Base-by-base conservation (phyloP, 2,888 invertebrate genomes). In the Hoplodrina ambigua region DNA sequence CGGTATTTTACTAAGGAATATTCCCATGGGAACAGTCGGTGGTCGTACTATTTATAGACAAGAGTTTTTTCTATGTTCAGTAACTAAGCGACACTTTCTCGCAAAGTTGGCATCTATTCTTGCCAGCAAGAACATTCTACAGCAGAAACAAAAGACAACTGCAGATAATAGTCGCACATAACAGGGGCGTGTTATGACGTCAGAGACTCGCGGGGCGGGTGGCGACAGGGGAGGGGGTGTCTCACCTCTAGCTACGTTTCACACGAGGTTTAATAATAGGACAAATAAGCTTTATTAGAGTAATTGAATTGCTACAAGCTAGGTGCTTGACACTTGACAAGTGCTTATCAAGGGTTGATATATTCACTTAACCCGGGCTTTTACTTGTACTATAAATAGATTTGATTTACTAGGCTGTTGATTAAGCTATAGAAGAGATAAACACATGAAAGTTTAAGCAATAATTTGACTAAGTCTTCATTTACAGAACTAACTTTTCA, bases 111-210 rank as follows among this genome's bases (percentile, higher is more conserved):
- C 20, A 13, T 41, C 5, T 46, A 10, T 65, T 52, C 46, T 73
- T 58, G 54, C 54, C 19, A 66, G 49, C 41, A 17, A 54, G 30
- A 20, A 25, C 11, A 52, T 55, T 54, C 17, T 59, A 11, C 50
- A 20, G 11, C 44, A 30, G 30, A 46, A 63, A 81, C 77, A 76
- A 64, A 61, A 66, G 71, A 67, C 11, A 20, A 44, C 54, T 50
- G 30, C 63, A 81, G 41, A 70, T 70, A 65, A 64, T 64, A 63
- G 52, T 58, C 30, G 20, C 61, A 33, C 54, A 66, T 54, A 71
- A 57, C 46, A 67, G 66, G 52, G 71, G 77, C 67, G 63, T 71
- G 81, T 57, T 66, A 61, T 77, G 76, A 77, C 77, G 77, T 76
- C 81, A 78, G 13, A 60, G 54, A 60, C 5, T 50, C 30, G 41